Evolutionary conservation across 2,797 vertebrate genomes (phyloP), one percentile per base, ranked within the genome.

Genomic region (Falco biarmicus): DNA sequence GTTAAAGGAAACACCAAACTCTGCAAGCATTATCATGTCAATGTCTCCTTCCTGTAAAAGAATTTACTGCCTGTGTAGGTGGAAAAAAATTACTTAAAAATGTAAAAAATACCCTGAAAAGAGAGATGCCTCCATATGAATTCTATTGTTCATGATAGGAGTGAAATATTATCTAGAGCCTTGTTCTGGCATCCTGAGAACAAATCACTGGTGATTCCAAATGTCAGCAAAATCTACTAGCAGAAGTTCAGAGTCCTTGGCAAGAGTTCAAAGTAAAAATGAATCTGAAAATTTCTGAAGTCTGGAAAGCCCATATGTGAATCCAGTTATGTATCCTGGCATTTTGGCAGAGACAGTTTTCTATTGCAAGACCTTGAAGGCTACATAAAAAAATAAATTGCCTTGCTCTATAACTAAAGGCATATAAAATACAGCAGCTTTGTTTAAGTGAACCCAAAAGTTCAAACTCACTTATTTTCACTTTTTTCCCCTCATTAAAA

Each of bases 251-350:
- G 63, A 77, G 79, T 74, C 34, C 57, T 88, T 86, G 92, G 84
- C 65, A 71, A 8, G 50, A 87, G 73, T 92, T 95, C 50, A 92
- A 74, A 96, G 84, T 70, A 68, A 93, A 90, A 94, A 87, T 39
- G 28, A 84, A 80, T 82, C 43, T 74, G 66, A 94, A 91, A 48
- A 74, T 34, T 84, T 71, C 57, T 83, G 57, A 93, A 64, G 77
- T 84, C 87, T 94, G 69, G 21, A 39, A 87, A 91, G 43, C 39
- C 80, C 34, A 43, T 92, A 75, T 84, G 71, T 43, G 73, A 93
- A 90, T 64, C 39, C 65, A 78, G 69, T 87, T 75, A 81, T 2
- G 32, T 29, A 78, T 84, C 85, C 50, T 86, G 70, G 54, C 37
- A 75, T 86, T 93, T 93, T 84, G 61, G 76, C 47, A 91, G 69